These are phyloP conservation scores for Drosophila trichaetosa DNA, from an alignment of 2,888 invertebrate species.

Conservation along the genomic window DNA sequence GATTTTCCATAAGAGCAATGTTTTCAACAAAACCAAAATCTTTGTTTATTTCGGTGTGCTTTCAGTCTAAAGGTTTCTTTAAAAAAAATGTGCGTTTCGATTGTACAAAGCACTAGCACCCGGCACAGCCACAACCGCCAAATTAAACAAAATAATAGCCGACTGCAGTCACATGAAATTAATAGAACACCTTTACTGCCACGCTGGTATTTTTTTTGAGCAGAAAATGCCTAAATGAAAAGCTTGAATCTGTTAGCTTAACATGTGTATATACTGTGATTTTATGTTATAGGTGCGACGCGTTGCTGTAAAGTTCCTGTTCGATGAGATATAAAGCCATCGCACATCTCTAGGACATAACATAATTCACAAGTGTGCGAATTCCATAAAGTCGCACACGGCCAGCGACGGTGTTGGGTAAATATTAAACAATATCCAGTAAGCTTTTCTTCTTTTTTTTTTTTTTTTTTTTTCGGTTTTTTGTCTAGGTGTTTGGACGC, in stretches of 20 bases:
- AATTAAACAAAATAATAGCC: neutral
- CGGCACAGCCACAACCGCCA: neutral
- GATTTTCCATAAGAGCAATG: neutral
- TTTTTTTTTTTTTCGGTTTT: neutral
- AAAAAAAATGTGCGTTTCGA: neutral
- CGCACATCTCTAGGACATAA: conserved; percentile 37
- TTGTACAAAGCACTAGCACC: neutral
- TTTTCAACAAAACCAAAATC: neutral
- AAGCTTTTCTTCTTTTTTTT: neutral
- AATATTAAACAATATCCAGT: conserved; percentile 52
- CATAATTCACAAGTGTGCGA: conserved; percentile 50
- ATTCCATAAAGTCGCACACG: conserved; percentile 62
- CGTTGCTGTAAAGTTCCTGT: conserved; percentile 17
- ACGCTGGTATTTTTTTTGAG: conserved; percentile 1
- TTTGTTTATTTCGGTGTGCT: neutral
- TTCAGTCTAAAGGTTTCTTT: neutral
- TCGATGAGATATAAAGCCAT: conserved; percentile 15
- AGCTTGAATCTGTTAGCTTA: neutral
- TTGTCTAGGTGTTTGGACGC: conserved; percentile 15
- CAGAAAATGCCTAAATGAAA: neutral
- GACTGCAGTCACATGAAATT: neutral
- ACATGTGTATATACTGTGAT: conserved; percentile 5
- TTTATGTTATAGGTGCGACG: conserved; percentile 7
- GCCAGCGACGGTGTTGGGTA: conserved; percentile 52
- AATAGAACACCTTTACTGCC: neutral